Evolutionary conservation across 37 sponge, comb jelly and placozoan genomes (phyloP).

Genomic region (Aphrocallistes beatrix): DNA sequence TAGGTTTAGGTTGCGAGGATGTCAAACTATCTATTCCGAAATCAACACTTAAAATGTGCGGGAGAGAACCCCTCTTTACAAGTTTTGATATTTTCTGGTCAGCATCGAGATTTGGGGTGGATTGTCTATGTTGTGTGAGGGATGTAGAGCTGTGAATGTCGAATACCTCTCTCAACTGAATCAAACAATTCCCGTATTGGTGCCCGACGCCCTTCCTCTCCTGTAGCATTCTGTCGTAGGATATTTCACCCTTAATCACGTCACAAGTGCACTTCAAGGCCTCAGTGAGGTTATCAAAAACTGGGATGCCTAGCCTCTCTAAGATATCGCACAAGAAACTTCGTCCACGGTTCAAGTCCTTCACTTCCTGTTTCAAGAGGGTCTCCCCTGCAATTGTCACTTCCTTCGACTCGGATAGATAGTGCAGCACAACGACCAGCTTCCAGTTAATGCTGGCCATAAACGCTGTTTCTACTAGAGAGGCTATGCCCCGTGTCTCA

Average conservation of each 20-base stretch:
- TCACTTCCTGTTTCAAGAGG: constrained; percentile 38
- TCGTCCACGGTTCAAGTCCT: constrained; percentile 65
- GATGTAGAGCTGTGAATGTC: not conserved
- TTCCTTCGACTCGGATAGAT: not conserved
- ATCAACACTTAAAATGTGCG: not conserved
- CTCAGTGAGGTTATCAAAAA: constrained; percentile 20
- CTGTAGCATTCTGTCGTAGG: not conserved
- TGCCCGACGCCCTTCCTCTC: not conserved
- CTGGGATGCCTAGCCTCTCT: constrained; percentile 26
- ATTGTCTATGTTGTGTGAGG: not conserved
- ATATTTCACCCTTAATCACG: not conserved
- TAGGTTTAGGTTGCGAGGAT: not conserved
- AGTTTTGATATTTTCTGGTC: not conserved
- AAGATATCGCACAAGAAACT: constrained; percentile 37
- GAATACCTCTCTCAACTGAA: not conserved
- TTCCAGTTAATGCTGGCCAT: constrained; percentile 33
- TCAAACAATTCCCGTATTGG: not conserved
- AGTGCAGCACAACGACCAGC: constrained; percentile 10
- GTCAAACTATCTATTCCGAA: not conserved
- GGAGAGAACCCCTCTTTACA: not conserved
- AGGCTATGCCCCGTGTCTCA: constrained; percentile 66
- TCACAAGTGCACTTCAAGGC: constrained; percentile 16
- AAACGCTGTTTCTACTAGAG: constrained; percentile 67
- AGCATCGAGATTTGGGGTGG: not conserved
- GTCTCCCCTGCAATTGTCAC: constrained; percentile 27